Conservation (phyloP, 2,888 invertebrate genomes). For the Caenorhabditis parvicauda region DNA sequence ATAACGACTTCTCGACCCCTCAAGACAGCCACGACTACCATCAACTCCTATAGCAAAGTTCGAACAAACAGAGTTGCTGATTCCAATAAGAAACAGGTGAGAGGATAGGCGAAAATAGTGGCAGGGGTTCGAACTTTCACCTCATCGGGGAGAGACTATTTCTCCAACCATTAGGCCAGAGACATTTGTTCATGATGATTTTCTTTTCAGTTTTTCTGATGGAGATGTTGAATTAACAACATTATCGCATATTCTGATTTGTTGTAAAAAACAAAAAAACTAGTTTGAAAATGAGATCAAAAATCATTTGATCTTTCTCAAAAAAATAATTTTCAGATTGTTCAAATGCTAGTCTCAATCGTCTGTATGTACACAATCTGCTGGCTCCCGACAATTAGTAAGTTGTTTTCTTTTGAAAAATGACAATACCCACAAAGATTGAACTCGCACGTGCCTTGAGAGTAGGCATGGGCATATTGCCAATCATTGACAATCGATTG, state of each 20-base stretch:
- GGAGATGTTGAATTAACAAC: too few species aligned
- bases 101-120: not conserved
- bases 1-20: slow-evolving; percentile 29
- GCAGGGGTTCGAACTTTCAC: not conserved
- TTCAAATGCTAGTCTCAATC: slow-evolving; percentile 75
- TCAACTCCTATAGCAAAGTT: slow-evolving; percentile 38
- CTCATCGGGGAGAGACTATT: too few species aligned
- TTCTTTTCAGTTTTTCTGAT: too few species aligned
- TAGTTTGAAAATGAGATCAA: too few species aligned
- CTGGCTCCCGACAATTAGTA: slow-evolving; percentile 69
- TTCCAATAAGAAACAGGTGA: slow-evolving; percentile 52
- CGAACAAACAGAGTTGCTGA: slow-evolving; percentile 44
- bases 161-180: too few species aligned
- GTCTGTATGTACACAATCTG: slow-evolving; percentile 73
- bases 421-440: not conserved
- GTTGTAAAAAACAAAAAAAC: too few species aligned
- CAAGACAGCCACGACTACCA: slow-evolving; percentile 38
- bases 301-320: too few species aligned
- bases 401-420: slow-evolving; percentile 6
- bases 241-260: too few species aligned
- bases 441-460: not conserved
- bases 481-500: too few species aligned
- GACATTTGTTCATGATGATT: too few species aligned
- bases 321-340: slow-evolving; percentile 67
- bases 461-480: too few species aligned